Base-by-base conservation (phyloP, 2,888 invertebrate species). In the Periphyllus acericola region DNA sequence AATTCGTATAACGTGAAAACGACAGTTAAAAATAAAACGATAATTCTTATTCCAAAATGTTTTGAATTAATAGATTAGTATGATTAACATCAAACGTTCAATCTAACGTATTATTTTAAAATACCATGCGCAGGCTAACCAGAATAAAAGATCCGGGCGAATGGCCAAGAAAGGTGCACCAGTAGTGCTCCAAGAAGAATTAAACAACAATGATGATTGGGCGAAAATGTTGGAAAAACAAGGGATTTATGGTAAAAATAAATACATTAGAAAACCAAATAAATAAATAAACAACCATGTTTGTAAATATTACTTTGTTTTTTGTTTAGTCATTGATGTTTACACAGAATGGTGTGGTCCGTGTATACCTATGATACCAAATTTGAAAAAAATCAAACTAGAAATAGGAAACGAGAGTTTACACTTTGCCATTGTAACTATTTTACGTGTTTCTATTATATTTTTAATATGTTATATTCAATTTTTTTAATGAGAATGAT, bases 301-400 rank as follows among this genome's bases (percentile, higher is more conserved):
- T 34, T 32, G 21, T 71, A 32, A 46, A 21, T 55, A 80, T 60
- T 21, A 75, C 55, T 32, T 78, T 87, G 81, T 46, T 46, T 89
- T 85, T 89, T 81, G 89, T 90, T 91, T 91, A 95, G 96, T 98
- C 89, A 93, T 97, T 89, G 98, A 98, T 91, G 94, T 98, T 25
- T 98, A 96, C 92, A 95, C 97, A 14, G 96, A 96, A 89, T 98
- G 98, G 98, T 96, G 96, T 91, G 98, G 98, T 0, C 97, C 97
- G 0, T 97, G 97, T 91, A 92, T 94, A 89, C 96, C 96, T 46
- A 96, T 98, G 96, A 93, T 95, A 83, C 95, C 95, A 79, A 95
- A 95, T 91, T 93, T 98, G 90, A 95, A 96, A 91, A 96, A 96
- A 92, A 93, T 97, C 89, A 97, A 97, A 92, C 93, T 97, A 90